Percentiles rank a stretch among this genome's conserved stretches.
phyloP scores from a whole-genome alignment of 2,888 invertebrate species.

The Ectobius pallidus region DNA sequence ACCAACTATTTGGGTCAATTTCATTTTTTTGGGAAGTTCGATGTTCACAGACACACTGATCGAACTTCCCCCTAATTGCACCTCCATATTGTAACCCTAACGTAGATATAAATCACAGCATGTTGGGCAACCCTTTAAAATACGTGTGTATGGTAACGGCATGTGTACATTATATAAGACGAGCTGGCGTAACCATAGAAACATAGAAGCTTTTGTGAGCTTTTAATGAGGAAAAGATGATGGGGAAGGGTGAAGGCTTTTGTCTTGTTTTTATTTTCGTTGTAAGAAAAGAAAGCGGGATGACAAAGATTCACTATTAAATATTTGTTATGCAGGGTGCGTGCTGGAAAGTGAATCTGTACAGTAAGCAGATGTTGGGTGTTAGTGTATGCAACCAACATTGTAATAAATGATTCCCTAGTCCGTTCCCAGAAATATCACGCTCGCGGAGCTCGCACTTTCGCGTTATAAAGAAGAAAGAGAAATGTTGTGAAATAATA shows the following conservation, averaged over 20 bases:
- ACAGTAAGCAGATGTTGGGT: conserved; percentile 19
- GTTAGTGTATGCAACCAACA: conserved; percentile 3
- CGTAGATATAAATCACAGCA: no score
- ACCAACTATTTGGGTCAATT: no score
- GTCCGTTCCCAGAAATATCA: conserved; percentile 14
- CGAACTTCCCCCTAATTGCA: no score
- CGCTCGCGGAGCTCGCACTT: neutral
- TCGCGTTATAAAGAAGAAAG: neutral
- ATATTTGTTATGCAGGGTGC: conserved; percentile 10
- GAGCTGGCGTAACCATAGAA: conserved; percentile 27
- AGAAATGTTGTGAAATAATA: no score
- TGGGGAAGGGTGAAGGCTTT: conserved; percentile 1
- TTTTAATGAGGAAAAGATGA: conserved; percentile 39
- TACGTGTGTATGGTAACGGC: neutral
- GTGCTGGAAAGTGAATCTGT: conserved; percentile 12
- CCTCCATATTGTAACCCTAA: no score
- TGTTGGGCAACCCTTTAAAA: no score
- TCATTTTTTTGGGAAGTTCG: no score
- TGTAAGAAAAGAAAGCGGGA: neutral
- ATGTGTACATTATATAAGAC: neutral
- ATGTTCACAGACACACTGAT: no score
- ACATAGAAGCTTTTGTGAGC: conserved; percentile 38
- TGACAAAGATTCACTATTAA: conserved; percentile 23
- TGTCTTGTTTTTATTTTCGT: neutral
- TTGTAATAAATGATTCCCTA: conserved; percentile 7